Evolutionary conservation across 2,113 vertebrate species (phyloP), one percentile per base, ranked within the genome.

Genomic region (Actenoides lindsayi): DNA sequence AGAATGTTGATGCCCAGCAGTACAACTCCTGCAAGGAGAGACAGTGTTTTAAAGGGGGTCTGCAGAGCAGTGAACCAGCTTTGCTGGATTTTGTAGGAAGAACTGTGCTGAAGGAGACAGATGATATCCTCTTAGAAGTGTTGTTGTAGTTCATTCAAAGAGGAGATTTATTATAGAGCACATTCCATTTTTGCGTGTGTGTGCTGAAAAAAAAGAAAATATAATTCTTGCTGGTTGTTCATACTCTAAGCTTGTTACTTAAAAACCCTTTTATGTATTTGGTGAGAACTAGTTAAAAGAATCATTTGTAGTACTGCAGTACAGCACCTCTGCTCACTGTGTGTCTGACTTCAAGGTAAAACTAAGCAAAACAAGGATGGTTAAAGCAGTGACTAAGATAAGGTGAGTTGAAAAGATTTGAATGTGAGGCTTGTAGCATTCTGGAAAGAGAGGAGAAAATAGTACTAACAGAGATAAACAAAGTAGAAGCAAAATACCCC

Each of bases 181-280:
- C 9, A 2, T 80, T 37, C 28, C 13, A 57, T 8, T 17, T 69
- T 41, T 41, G 4, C 13, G 41, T 77, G 53, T 87, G 28, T 44
- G n/a, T 37, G 5, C 53, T 91, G 42, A 39, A 41, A 56, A 64
- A 35, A 14, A 15, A n/a, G n/a, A 56, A 42, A 63, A 3, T 7
- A 6, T 65, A 0, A 41, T 75, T 80, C 48, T 67, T 0, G 1
- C 18, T 54, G 5, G 8, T n/a, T 75, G 15, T 76, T 93, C 11
- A 37, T 0, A 0, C 27, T 53, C 6, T 64, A 37, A 71, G 6
- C 15, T 78, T 0, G 0, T 71, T 79, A 50, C 18, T 93, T 80
- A 71, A 1, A 16, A 79, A 69, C n/a, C 39, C 20, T 39, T 69
- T 53, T 67, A 39, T 64, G 4, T 59, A 13, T 70, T 77, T 25